These are phyloP conservation scores for Rhagium mordax DNA, from an alignment of 2,888 invertebrate species.

Conservation along the genomic window DNA sequence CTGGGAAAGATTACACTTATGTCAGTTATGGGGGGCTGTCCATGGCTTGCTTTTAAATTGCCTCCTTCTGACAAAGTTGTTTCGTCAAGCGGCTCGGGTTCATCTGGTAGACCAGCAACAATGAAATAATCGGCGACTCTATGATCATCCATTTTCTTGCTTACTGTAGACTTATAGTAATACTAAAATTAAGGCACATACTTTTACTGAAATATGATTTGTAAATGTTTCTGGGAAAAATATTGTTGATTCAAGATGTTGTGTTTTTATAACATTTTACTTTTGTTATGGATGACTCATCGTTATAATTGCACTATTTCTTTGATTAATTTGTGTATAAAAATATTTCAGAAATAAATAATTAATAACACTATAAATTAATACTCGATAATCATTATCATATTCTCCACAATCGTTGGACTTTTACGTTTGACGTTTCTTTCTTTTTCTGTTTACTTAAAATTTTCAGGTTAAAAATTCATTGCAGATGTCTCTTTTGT, in stretches of 20 bases:
- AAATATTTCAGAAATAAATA: constrained; percentile 21
- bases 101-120: constrained; percentile 93
- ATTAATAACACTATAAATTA: constrained; percentile 19
- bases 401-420: constrained; percentile 20
- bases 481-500: constrained; percentile 29
- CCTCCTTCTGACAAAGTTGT: constrained; percentile 83
- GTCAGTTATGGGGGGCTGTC: constrained; percentile 96
- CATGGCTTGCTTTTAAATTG: constrained; percentile 85
- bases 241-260: constrained; percentile 35
- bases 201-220: constrained; percentile 27
- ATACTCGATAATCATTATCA: constrained; percentile 14
- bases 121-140: constrained; percentile 98
- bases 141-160: constrained; percentile 81
- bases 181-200: constrained; percentile 50
- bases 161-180: constrained; percentile 33
- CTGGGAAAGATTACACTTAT: constrained; percentile 93
- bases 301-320: constrained; percentile 42
- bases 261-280: constrained; percentile 34
- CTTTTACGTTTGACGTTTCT: constrained; percentile 32
- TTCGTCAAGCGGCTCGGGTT: constrained; percentile 83
- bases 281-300: constrained; percentile 48
- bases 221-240: constrained; percentile 21
- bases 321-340: constrained; percentile 31
- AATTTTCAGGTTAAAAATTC: constrained; percentile 28
- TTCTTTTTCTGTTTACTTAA: constrained; percentile 24